Evolutionary conservation across 1,140 invertebrate species (phyloP).

Genomic region (Zaprionus inermis): DNA sequence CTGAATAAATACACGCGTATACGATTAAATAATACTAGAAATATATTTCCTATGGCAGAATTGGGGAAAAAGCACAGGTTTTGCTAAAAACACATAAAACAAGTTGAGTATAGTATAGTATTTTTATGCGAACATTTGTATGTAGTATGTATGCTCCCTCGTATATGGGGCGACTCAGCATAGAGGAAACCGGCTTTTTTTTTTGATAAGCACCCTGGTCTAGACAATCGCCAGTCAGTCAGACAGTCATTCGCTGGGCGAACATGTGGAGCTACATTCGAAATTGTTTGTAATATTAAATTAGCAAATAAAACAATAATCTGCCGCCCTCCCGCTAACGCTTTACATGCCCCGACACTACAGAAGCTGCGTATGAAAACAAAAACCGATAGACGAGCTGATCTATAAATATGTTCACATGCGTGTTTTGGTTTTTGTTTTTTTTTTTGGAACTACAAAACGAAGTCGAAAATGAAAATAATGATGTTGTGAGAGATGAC

Average conservation of each 20-base stretch:
- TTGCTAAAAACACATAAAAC: conserved; percentile 3
- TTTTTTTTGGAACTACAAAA: conserved; percentile 14
- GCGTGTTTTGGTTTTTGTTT: conserved; percentile 27
- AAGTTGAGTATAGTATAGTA: neutral
- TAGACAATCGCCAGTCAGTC: conserved; percentile 28
- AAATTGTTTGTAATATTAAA: conserved; percentile 8
- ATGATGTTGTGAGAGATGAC: neutral
- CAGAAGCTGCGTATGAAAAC: conserved; percentile 69
- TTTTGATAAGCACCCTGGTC: conserved; percentile 33
- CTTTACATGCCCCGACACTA: conserved; percentile 2
- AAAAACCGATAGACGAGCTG: conserved; percentile 70
- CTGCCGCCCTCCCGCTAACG: neutral
- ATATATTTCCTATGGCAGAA: conserved; percentile 17
- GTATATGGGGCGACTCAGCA: conserved; percentile 8
- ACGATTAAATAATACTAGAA: conserved; percentile 8
- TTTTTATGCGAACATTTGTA: neutral
- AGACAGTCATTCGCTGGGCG: conserved; percentile 19
- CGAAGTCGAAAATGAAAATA: neutral
- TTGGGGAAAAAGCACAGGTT: conserved; percentile 12
- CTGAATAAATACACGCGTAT: neutral
- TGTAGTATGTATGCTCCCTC: neutral
- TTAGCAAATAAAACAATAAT: neutral
- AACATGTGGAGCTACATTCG: neutral
- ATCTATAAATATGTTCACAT: conserved; percentile 73
- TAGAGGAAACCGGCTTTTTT: conserved; percentile 43